Percentiles rank a stretch among this genome's conserved stretches.
phyloP scores from a whole-genome alignment of 2,113 vertebrate species.

The Vicugna pacos region DNA sequence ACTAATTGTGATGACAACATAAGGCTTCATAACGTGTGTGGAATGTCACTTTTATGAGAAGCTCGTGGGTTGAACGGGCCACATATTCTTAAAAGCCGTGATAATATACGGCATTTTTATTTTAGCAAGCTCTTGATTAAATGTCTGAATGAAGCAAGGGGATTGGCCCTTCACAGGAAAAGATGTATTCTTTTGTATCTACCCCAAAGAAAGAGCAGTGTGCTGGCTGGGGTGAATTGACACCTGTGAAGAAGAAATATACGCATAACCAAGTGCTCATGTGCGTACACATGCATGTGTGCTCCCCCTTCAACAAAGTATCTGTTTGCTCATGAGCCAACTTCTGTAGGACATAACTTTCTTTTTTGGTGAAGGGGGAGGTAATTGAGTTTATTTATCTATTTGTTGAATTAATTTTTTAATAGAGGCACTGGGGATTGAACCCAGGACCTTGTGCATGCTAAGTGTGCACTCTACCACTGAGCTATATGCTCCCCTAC shows the following conservation, averaged over 20 bases:
- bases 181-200: background rate
- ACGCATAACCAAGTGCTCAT: background rate
- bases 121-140: background rate
- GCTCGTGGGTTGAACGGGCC: background rate
- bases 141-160: background rate
- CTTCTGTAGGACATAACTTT: background rate
- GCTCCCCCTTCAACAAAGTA: background rate
- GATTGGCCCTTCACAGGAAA: conserved; percentile 6
- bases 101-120: conserved; percentile 25
- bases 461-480: no score
- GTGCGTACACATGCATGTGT: no score
- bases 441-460: no score
- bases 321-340: background rate
- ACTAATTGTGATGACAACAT: background rate
- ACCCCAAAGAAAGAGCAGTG: background rate
- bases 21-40: background rate
- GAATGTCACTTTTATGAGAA: conserved; percentile 52
- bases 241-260: background rate
- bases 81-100: conserved; percentile 5
- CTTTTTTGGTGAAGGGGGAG: no score
- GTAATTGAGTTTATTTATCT: no score
- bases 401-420: no score
- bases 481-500: no score
- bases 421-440: no score
- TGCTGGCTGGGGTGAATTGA: background rate